Conservation (phyloP, 2,888 invertebrate species). For the Cataglyphis altisquamis region DNA sequence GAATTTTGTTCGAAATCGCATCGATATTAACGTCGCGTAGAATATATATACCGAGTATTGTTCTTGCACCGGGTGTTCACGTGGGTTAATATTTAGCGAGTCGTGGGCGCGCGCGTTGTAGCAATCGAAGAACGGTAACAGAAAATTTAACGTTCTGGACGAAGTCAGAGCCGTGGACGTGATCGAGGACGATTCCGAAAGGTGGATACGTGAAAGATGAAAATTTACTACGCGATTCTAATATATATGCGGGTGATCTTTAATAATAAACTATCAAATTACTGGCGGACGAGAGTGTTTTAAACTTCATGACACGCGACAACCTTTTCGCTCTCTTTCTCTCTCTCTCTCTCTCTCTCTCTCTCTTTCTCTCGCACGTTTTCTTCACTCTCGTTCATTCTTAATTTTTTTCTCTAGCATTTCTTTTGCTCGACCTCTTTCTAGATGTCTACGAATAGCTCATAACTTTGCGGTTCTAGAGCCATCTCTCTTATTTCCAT, state of each 20-base stretch:
- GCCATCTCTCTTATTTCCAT: constrained; percentile 52
- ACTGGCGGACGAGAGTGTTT: constrained; percentile 61
- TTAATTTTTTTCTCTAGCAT: constrained; percentile 44
- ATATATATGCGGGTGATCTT: constrained; percentile 68
- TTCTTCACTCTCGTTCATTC: constrained; percentile 22
- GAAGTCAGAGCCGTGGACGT: constrained; percentile 17
- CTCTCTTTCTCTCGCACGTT: constrained; percentile 16
- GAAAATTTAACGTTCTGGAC: constrained; percentile 49
- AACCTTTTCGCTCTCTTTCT: constrained; percentile 43
- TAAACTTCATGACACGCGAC: constrained; percentile 57
- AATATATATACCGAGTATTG: constrained; percentile 25
- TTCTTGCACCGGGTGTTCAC: constrained; percentile 26
- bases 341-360: constrained; percentile 33
- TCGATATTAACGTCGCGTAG: constrained; percentile 41
- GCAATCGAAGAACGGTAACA: constrained; percentile 8
- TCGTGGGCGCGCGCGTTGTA: not conserved
- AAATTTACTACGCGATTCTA: constrained; percentile 62
- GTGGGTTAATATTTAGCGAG: constrained; percentile 52
- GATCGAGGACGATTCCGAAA: constrained; percentile 41
- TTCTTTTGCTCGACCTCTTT: constrained; percentile 47
- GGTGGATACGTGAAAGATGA: constrained; percentile 12
- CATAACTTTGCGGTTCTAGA: constrained; percentile 70
- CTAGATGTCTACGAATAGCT: constrained; percentile 68
- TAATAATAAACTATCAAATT: constrained; percentile 78
- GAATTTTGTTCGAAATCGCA: constrained; percentile 9